Base-by-base conservation (phyloP, 2,113 vertebrate species). In the Capreolus pygargus region DNA sequence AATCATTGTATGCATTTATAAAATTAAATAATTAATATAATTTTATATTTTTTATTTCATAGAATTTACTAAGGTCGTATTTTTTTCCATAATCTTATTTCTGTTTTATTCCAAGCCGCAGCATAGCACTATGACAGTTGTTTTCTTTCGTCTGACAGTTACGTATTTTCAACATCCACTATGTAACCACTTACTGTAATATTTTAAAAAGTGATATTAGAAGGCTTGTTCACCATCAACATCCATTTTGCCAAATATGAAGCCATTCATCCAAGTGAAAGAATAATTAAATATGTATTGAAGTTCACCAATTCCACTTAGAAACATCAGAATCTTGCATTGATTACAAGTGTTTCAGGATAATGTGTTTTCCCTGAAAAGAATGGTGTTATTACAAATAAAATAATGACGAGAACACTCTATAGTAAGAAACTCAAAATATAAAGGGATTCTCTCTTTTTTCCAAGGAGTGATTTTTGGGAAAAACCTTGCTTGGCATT, bases 241-340 rank as follows among this genome's bases (percentile, higher is more conserved):
- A 45, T 33, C 13, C n/a, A 60, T 82, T 67, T 64, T 92, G 83
- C 33, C 84, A 89, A 91, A 82, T 86, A 27, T 33, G 52, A 91
- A 25, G 82, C 67, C 54, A 57, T 96, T 95, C 83, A 86, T 45
- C 11, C 79, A 83, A 96, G 45, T 70, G 91, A 88, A 98, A 83
- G n/a, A 88, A 95, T 91, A 93, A 93, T 97, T 83, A 92, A 95
- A 94, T 94, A 95, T 94, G 88, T 45, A 79, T 95, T 86, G 27
- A 79, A 61, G 50, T 86, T 83, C 54, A 83, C 33, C 23, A 6
- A 4, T 89, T 94, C 61, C 91, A 92, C 93, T 94, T 96, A 64
- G 5, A 95, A 94, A 52, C 74, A 96, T 95, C 61, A 39, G 30
- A 86, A 86, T 87, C 54, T 93, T 95, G 78, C 76, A 39, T 76